Conservation (phyloP, 2,113 vertebrate species). For the Tor tambroides region DNA sequence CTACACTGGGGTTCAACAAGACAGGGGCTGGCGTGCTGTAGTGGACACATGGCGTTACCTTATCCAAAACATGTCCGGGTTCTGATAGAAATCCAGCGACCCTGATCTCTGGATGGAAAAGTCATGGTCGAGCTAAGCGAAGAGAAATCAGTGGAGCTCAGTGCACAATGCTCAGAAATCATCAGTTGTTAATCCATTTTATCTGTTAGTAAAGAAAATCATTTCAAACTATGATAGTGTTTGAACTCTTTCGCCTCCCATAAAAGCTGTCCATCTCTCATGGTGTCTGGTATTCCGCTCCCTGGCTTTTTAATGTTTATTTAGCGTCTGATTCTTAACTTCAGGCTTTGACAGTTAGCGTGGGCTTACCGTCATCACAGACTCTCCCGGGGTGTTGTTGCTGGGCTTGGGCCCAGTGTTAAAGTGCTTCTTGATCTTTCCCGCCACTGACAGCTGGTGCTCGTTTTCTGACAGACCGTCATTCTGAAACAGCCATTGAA, state of each 20-base stretch:
- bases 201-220: neutral
- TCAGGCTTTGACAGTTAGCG: neutral
- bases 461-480: slow-evolving; percentile 89
- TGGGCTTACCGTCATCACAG: slow-evolving; percentile 91
- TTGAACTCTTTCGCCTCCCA: neutral
- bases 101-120: slow-evolving; percentile 99
- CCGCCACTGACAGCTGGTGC: slow-evolving; percentile 93
- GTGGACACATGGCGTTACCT: slow-evolving; percentile 91
- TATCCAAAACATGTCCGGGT: slow-evolving; percentile 99
- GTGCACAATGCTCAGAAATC: slow-evolving; percentile 63
- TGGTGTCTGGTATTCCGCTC: neutral
- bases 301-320: neutral
- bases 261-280: neutral
- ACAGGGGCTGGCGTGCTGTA: slow-evolving; percentile 83
- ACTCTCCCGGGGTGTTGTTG: slow-evolving; percentile 91
- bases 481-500: slow-evolving; percentile 75
- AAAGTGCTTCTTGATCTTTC: slow-evolving; percentile 98
- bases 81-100: slow-evolving; percentile 99
- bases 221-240: neutral
- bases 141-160: slow-evolving; percentile 87
- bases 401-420: slow-evolving; percentile 89
- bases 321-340: neutral
- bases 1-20: neutral
- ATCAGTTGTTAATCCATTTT: neutral
- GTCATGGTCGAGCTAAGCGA: slow-evolving; percentile 97